Base-by-base conservation (phyloP, 2,113 vertebrate genomes). In the Oreocharis arfaki region DNA sequence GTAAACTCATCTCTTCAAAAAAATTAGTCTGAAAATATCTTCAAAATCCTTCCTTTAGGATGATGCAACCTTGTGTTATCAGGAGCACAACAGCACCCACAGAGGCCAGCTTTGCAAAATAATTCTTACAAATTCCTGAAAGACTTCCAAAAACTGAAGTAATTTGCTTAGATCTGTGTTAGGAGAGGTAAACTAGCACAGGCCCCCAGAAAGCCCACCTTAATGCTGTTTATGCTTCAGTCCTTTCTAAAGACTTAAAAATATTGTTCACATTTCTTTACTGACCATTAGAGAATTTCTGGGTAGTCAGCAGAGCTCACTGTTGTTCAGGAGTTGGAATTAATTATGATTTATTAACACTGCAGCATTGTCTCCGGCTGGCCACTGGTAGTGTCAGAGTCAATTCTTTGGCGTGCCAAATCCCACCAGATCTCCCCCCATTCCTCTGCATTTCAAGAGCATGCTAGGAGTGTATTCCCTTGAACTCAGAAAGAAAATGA, bases 291-390 rank as follows among this genome's bases (percentile, higher is more conserved):
- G 18, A 80, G 55, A 76, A 80, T 18, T 88, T 5, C 68, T 76
- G 35, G 30, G 39, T 59, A 46, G 39, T 53, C 71, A 57, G 39
- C 23, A 80, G 55, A 91, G 26, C 35, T 89, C 35, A 18, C 26
- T 22, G 35, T 24, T 75, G 32, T 9, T 76, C 61, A 32, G 65
- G n/a, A 60, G 19, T 6, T 65, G 55, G 23, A 74, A 80, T 88
- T 39, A 83, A 73, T n/a, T 1, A 4, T 15, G 6, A 22, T 73
- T 73, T 74, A 69, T 90, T 83, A 90, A 57, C 50, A 83, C 50
- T 42, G 33, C 75, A 88, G 57, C 21, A 46, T 88, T 92, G 85
- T 85, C 79, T 96, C 50, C 90, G 93, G 53, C 63, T 92, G 88
- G 63, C 21, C 68, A 42, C 46, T 13, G 16, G 27, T 46, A 83